Percentiles rank a stretch among this genome's conserved stretches.
Evolutionary conservation across 1,140 invertebrate genomes (phyloP).

Genomic region (Drosophila elegans): DNA sequence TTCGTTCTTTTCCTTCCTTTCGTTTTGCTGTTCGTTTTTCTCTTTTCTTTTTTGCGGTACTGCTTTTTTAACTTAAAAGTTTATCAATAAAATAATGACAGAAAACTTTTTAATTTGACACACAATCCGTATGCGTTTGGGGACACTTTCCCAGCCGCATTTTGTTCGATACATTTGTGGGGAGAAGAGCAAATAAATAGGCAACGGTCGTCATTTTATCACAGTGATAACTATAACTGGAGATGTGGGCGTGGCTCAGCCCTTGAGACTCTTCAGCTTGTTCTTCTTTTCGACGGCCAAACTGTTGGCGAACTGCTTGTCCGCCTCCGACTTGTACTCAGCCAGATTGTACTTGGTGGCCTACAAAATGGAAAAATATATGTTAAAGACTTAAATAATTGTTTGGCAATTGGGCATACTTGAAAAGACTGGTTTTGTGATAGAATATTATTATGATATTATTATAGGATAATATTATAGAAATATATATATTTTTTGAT

Average conservation of each 20-base stretch:
- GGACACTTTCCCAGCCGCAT: slow-evolving; percentile 20
- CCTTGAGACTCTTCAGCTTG: slow-evolving; percentile 67
- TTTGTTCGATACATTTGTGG: slow-evolving; percentile 36
- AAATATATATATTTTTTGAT: too few relatives aligned
- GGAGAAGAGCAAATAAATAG: slow-evolving; percentile 45
- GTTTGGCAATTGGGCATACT: too few relatives aligned
- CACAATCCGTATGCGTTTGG: slow-evolving; percentile 53
- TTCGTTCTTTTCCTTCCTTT: slow-evolving; percentile 4
- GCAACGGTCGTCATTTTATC: slow-evolving; percentile 35
- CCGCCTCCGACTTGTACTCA: slow-evolving; percentile 71
- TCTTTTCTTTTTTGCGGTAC: slow-evolving; percentile 4
- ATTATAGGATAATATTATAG: too few relatives aligned
- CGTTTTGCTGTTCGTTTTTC: slow-evolving; percentile 48
- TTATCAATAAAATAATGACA: slow-evolving; percentile 83
- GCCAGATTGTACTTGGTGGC: slow-evolving; percentile 73
- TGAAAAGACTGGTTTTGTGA: too few relatives aligned
- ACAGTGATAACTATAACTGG: slow-evolving; percentile 46
- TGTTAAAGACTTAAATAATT: neutral
- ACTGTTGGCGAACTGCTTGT: slow-evolving; percentile 79
- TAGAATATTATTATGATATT: too few relatives aligned
- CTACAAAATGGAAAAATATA: slow-evolving; percentile 22
- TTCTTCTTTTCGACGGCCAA: slow-evolving; percentile 77
- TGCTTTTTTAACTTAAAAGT: slow-evolving; percentile 59
- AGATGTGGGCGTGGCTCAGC: slow-evolving; percentile 33
- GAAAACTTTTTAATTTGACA: slow-evolving; percentile 83